These are phyloP conservation scores for Brachionus asplanchnoidis DNA, from an alignment of 1,140 invertebrate species.

Conservation along the genomic window DNA sequence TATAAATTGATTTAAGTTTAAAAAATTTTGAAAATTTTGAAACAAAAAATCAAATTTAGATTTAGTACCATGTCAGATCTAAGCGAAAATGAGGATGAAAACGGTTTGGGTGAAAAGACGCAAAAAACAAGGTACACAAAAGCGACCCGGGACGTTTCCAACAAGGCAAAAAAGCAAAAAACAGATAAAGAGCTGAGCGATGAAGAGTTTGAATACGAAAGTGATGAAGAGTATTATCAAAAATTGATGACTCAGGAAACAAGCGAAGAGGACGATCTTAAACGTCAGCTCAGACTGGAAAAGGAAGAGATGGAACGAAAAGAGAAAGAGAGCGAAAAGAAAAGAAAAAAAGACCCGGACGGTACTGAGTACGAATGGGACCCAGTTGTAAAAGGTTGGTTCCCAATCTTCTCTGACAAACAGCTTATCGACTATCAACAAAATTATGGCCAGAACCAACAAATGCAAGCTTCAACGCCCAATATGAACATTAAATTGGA, in stretches of 20 bases:
- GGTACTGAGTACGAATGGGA: constrained; percentile 87
- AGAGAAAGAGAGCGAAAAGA: constrained; percentile 9
- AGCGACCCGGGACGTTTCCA: neutral
- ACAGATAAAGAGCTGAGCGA: neutral
- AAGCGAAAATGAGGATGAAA: constrained; percentile 13
- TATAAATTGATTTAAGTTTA: neutral
- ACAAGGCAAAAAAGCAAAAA: neutral
- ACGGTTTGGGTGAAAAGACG: neutral
- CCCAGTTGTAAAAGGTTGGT: constrained; percentile 43
- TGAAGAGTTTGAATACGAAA: constrained; percentile 19
- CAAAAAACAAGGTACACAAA: neutral
- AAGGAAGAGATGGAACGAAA: constrained; percentile 28
- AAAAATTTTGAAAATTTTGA: neutral
- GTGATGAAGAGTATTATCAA: constrained; percentile 29
- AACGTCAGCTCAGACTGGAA: constrained; percentile 23
- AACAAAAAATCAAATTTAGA: neutral
- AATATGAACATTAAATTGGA: neutral
- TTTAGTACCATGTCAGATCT: neutral
- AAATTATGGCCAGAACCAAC: neutral
- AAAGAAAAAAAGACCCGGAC: constrained; percentile 77
- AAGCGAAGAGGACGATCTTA: neutral
- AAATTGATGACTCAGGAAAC: neutral
- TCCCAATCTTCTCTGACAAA: constrained; percentile 25
- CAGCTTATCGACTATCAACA: constrained; percentile 30
- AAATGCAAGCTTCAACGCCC: neutral